phyloP scores from a whole-genome alignment of 2,113 vertebrate species.

The Zosterops hypoxanthus region DNA sequence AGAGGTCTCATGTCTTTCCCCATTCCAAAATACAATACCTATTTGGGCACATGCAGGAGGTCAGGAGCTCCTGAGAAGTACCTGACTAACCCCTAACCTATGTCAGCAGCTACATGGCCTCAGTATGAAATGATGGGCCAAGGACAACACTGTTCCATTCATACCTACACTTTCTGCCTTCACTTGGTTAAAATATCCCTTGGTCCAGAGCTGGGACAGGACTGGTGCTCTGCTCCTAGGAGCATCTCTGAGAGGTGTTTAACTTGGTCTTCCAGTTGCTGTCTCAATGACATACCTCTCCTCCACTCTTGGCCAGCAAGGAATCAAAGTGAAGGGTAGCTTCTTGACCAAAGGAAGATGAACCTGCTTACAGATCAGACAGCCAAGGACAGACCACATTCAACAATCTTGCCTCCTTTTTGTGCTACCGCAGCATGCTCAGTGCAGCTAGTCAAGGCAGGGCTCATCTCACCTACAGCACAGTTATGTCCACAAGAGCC shows the following conservation, averaged over 20 bases:
- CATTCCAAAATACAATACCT: not conserved
- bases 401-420: not conserved
- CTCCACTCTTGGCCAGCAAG: not conserved
- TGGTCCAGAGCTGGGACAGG: not conserved
- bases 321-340: not conserved
- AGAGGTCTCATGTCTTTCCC: not conserved
- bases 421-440: not conserved
- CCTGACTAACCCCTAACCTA: rapidly evolving
- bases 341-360: not conserved
- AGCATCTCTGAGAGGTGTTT: not conserved
- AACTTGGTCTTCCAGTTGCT: not conserved
- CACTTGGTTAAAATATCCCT: not conserved
- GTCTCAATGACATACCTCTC: not conserved
- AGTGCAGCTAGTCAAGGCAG: not conserved
- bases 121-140: not conserved
- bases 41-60: not conserved
- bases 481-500: not conserved
- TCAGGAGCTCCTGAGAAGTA: not conserved
- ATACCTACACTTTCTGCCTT: not conserved
- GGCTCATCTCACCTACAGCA: not conserved
- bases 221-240: not conserved
- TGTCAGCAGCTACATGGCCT: not conserved
- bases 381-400: not conserved
- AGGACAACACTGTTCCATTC: not conserved
- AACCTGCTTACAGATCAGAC: not conserved